Percentiles rank a stretch among this genome's conserved stretches.
phyloP scores from a whole-genome alignment of 2,113 vertebrate genomes.

The Ageneiosus marmoratus region DNA sequence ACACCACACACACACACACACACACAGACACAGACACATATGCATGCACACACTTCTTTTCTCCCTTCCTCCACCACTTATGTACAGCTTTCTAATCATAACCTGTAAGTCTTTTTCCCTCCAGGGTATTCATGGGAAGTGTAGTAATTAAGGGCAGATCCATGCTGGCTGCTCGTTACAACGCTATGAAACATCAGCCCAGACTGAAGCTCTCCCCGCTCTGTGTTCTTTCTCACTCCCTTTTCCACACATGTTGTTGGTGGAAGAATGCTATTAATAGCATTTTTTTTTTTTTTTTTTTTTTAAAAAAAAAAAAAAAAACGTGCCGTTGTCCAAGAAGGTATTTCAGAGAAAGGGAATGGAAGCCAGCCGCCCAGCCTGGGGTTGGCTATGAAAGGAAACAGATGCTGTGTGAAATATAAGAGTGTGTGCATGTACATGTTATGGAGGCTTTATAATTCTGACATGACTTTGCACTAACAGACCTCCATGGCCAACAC shows the following conservation, averaged over 20 bases:
- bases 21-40: no score
- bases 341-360: conserved; percentile 47
- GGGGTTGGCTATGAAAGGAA: conserved; percentile 59
- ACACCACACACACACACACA: background rate
- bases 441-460: background rate
- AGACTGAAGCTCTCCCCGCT: conserved; percentile 52
- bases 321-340: conserved; percentile 48
- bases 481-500: conserved; percentile 63
- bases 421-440: conserved; percentile 8
- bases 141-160: conserved; percentile 70
- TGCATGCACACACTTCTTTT: background rate
- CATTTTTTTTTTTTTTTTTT: no score
- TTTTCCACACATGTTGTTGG: conserved; percentile 67
- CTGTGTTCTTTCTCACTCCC: conserved; percentile 38
- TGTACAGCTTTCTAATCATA: conserved; percentile 58
- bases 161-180: conserved; percentile 61
- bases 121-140: conserved; percentile 58
- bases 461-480: conserved; percentile 62
- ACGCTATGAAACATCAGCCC: conserved; percentile 57
- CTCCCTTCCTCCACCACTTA: conserved; percentile 50
- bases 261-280: conserved; percentile 63
- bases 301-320: conserved; percentile 54
- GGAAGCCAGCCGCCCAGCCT: conserved; percentile 23
- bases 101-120: conserved; percentile 52
- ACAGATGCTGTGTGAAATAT: conserved; percentile 60